Base-by-base conservation (phyloP, 1,140 invertebrate species). In the Drosophila kikkawai region DNA sequence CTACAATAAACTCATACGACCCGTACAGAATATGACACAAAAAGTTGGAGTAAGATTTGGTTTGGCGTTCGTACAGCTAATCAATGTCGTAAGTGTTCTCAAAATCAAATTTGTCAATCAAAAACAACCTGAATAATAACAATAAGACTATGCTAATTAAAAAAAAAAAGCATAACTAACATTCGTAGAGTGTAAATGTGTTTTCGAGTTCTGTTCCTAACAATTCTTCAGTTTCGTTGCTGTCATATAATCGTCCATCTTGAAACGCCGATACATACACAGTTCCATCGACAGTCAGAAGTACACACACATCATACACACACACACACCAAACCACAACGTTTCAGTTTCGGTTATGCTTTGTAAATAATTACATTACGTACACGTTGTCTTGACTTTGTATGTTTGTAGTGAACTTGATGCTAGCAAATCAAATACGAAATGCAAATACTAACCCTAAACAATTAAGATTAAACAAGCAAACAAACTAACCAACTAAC, bases 1-100 rank as follows among this genome's bases (percentile, higher is more conserved):
- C 74, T 99, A 99, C 95, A 99, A 99, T 94, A 99, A 99, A 93
- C 96, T 99, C 50, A 99, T 99, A 93, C 95, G 99, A 88, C 99
- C 99, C 39, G 99, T 99, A 66, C 96, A 98, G 93, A 98, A 99
- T 93, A 98, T 99, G 96, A 99, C 97, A 80, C 97, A 99, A 93
- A 99, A 98, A 93, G 97, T 99, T 66, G 96, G 98, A 93, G 98
- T 99, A 70, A 95, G 96, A 91, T 99, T 99, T 94, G 98, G 98
- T 71, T 95, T 99, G 57, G 98, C 98, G 73, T 98, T 99, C 93
- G 98, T 99, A 80, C 98, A 99, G 94, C 96, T 99, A 71, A 99
- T 99, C 93, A 99, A 99, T 93, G 98, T 99, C 94, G 99, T 99
- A 95, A 96, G 97, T 95, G 91, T 92, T 84, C 69, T 83, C 84